A percentile compares a stretch with the other conserved stretches of the same genome.
These are phyloP conservation scores for Amblyjoppa fuscipennis DNA, from an alignment of 2,888 invertebrate genomes.

Conservation along the genomic window DNA sequence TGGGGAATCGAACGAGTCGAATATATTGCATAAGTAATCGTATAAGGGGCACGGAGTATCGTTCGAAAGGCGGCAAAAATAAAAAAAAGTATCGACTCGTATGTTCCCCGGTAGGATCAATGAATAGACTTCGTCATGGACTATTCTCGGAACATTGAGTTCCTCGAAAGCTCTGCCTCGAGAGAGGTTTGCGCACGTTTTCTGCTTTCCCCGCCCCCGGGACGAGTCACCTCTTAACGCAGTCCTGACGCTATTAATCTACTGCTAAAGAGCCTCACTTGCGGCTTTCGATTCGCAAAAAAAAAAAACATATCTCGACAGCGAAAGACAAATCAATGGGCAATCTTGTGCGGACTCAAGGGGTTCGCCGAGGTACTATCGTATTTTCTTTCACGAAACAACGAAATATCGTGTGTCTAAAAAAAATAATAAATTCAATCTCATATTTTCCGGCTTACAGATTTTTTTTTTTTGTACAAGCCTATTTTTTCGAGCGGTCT, in stretches of 20 bases:
- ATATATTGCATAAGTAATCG: conserved; percentile 1
- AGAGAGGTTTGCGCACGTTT: conserved; percentile 2
- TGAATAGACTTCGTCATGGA: conserved; percentile 15
- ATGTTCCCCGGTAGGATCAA: neutral
- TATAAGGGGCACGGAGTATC: neutral
- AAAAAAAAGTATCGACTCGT: neutral
- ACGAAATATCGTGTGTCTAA: too few relatives aligned
- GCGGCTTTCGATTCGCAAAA: neutral
- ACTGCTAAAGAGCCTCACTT: neutral
- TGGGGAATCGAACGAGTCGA: neutral
- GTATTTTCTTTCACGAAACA: too few relatives aligned
- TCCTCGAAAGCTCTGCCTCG: conserved; percentile 18
- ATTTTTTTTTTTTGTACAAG: too few relatives aligned
- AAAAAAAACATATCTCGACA: neutral
- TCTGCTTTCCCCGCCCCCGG: neutral
- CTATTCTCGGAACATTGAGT: conserved; percentile 8
- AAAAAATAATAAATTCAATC: too few relatives aligned
- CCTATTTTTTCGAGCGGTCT: too few relatives aligned
- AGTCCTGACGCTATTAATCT: neutral
- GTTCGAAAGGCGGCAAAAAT: neutral
- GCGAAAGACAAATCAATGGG: neutral
- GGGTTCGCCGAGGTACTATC: too few relatives aligned
- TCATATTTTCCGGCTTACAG: neutral
- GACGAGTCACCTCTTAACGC: neutral
- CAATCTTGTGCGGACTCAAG: too few relatives aligned